Percentiles rank a stretch among this genome's conserved stretches.
These are phyloP conservation scores for Drosophila burlai DNA, from an alignment of 1,140 invertebrate genomes.

Conservation along the genomic window DNA sequence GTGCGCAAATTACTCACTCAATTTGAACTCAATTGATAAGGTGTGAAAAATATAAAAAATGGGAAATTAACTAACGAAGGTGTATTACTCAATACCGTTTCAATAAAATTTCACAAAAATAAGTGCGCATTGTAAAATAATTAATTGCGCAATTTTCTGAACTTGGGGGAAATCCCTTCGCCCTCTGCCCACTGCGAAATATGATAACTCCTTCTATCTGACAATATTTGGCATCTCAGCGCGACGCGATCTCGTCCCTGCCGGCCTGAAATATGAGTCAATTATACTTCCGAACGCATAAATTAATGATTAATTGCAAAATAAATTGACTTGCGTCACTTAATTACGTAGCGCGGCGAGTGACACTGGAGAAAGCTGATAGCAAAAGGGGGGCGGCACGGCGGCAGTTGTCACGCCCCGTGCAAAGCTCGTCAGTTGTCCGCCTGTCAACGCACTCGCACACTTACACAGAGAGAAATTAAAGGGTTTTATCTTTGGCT, in stretches of 20 bases:
- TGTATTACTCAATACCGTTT: not conserved
- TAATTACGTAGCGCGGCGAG: conserved; percentile 65
- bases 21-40: not conserved
- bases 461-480: conserved; percentile 16
- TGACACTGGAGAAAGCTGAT: conserved; percentile 52
- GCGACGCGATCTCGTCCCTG: conserved; percentile 5
- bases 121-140: conserved; percentile 10
- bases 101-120: not conserved
- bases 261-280: conserved; percentile 76
- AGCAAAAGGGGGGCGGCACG: not conserved
- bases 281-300: conserved; percentile 82
- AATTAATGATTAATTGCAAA: conserved; percentile 85
- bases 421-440: conserved; percentile 37
- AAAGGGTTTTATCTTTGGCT: no score
- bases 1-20: conserved; percentile 5
- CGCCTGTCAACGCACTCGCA: conserved; percentile 62
- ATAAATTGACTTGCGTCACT: conserved; percentile 84
- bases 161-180: not conserved
- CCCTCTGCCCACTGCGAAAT: conserved; percentile 25
- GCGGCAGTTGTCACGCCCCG: conserved; percentile 49
- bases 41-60: not conserved
- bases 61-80: not conserved
- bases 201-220: conserved; percentile 34
- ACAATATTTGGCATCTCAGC: conserved; percentile 40
- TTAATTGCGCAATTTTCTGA: conserved; percentile 6